Evolutionary conservation across 2,113 vertebrate genomes (phyloP).

Genomic region (Poeciliopsis occidentalis): DNA sequence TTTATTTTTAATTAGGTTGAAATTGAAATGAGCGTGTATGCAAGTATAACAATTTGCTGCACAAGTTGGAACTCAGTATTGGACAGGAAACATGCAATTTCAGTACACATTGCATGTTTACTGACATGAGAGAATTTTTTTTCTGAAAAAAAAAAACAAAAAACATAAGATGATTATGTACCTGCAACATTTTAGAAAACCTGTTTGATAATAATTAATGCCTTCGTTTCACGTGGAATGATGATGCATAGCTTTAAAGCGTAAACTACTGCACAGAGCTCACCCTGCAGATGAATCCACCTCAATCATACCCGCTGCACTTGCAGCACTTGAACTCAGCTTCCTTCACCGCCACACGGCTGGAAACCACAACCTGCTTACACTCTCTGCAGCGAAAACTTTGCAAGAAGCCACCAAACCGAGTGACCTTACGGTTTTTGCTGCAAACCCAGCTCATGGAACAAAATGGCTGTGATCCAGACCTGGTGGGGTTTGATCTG

Average conservation of each 20-base stretch:
- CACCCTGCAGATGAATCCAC: background rate
- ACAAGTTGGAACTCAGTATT: background rate
- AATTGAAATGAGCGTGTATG: background rate
- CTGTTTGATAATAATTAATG: background rate
- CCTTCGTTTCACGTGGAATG: background rate
- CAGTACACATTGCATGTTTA: background rate
- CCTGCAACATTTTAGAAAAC: background rate
- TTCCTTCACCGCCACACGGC: too few species aligned
- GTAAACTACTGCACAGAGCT: background rate
- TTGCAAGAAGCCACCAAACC: background rate
- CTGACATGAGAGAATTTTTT: background rate
- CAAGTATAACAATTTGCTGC: background rate
- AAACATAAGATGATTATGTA: background rate
- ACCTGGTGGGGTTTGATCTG: constrained; percentile 2
- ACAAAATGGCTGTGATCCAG: background rate
- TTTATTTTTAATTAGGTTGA: background rate
- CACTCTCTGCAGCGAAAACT: background rate
- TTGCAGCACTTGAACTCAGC: background rate
- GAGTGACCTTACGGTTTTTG: background rate
- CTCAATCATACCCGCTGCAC: background rate
- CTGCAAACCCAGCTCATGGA: background rate
- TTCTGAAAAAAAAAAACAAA: background rate
- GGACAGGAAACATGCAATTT: background rate
- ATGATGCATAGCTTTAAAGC: background rate
- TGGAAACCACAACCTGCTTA: background rate